phyloP scores from a whole-genome alignment of 2,113 vertebrate genomes.

The Pseudorasbora parva region DNA sequence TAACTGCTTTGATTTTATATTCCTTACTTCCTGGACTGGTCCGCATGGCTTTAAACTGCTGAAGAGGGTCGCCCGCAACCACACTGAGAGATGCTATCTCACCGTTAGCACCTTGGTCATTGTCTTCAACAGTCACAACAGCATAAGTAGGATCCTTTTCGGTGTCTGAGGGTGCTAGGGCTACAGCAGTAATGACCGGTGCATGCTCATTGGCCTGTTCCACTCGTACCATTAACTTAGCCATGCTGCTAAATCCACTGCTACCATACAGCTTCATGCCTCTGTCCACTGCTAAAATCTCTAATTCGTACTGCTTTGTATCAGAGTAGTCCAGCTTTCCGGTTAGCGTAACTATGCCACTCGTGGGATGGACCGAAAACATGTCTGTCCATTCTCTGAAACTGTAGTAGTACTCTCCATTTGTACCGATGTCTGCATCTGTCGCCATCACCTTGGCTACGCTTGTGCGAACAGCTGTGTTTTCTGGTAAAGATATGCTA shows the following conservation, averaged over 20 bases:
- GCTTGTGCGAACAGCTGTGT: constrained; percentile 89
- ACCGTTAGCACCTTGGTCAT: constrained; percentile 88
- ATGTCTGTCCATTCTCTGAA: constrained; percentile 94
- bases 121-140: constrained; percentile 88
- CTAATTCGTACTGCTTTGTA: constrained; percentile 86
- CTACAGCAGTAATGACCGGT: constrained; percentile 84
- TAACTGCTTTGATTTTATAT: constrained; percentile 89
- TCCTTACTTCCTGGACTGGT: constrained; percentile 91
- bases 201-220: constrained; percentile 91
- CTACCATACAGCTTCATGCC: constrained; percentile 96
- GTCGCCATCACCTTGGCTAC: constrained; percentile 93
- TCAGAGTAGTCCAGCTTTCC: constrained; percentile 88
- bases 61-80: constrained; percentile 89
- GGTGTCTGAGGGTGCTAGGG: constrained; percentile 79
- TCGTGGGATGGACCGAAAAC: constrained; percentile 96
- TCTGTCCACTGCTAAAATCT: constrained; percentile 94
- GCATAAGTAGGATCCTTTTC: constrained; percentile 89
- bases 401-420: constrained; percentile 98
- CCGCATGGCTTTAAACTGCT: constrained; percentile 88
- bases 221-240: constrained; percentile 86
- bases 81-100: constrained; percentile 92
- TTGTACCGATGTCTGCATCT: constrained; percentile 96
- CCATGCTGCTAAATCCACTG: constrained; percentile 96
- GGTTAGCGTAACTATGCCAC: constrained; percentile 88
- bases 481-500: constrained; percentile 91